These are phyloP conservation scores for Ptiloglossa arizonensis DNA, from an alignment of 1,140 invertebrate genomes.

Conservation along the genomic window DNA sequence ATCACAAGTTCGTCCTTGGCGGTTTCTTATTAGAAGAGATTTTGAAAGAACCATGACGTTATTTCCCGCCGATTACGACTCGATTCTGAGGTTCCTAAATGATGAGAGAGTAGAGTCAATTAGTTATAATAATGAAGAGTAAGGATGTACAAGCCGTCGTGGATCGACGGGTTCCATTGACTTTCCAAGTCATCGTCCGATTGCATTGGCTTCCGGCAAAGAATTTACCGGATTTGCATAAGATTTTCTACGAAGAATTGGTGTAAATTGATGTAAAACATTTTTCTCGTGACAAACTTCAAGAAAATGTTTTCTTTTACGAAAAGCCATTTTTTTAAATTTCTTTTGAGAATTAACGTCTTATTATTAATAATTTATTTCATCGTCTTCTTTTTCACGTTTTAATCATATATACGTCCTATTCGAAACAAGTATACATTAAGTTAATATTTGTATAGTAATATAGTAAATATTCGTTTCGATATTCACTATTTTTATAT, in stretches of 20 bases:
- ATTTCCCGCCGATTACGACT: slow-evolving; percentile 5
- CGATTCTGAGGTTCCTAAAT: slow-evolving; percentile 12
- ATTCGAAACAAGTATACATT: too few species aligned
- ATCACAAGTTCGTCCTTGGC: slow-evolving; percentile 12
- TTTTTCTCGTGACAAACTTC: too few species aligned
- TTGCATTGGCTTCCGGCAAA: slow-evolving; percentile 44
- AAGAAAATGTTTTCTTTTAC: too few species aligned
- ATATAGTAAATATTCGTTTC: too few species aligned
- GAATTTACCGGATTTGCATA: slow-evolving; percentile 14
- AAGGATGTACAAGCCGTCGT: slow-evolving; percentile 21
- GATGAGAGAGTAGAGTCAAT: slow-evolving; percentile 27
- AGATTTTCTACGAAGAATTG: not conserved
- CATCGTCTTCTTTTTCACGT: too few species aligned
- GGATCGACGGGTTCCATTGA: slow-evolving; percentile 35
- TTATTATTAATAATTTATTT: too few species aligned
- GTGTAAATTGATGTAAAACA: not conserved
- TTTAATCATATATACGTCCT: too few species aligned
- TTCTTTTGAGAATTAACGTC: too few species aligned
- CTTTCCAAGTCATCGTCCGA: slow-evolving; percentile 47
- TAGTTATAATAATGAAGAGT: slow-evolving; percentile 39
- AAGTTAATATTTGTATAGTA: too few species aligned
- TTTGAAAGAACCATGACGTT: slow-evolving; percentile 7
- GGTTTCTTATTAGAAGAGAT: slow-evolving; percentile 6
- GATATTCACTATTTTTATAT: too few species aligned
- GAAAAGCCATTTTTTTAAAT: too few species aligned